These are phyloP conservation scores for Diaphora mendica DNA, from an alignment of 2,888 invertebrate genomes.

Conservation along the genomic window DNA sequence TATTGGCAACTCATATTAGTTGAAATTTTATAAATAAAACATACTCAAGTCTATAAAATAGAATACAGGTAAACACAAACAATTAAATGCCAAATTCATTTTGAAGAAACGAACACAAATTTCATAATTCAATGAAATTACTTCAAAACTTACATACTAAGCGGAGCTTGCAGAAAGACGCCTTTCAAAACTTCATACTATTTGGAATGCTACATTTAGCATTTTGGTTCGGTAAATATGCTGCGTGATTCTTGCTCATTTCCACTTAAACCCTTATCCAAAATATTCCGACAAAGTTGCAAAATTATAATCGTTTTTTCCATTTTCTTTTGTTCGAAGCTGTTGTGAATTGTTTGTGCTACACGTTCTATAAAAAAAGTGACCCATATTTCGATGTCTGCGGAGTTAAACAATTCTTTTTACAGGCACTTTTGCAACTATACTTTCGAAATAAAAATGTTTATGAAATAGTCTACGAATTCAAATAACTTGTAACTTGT, in stretches of 20 bases:
- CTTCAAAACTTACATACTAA: background rate
- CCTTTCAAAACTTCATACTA: conserved; percentile 1
- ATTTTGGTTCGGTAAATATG: background rate
- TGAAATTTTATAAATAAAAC: background rate
- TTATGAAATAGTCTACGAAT: background rate
- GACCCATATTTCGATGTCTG: background rate
- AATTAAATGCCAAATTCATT: background rate
- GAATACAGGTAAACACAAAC: background rate
- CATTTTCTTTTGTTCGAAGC: background rate
- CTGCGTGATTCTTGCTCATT: background rate
- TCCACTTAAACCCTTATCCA: conserved; percentile 7
- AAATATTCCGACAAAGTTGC: conserved; percentile 8
- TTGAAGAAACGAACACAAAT: background rate
- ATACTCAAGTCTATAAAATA: background rate
- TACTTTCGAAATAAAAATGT: background rate
- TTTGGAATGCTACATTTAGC: background rate
- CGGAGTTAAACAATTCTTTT: background rate
- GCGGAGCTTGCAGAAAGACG: background rate
- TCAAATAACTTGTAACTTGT: background rate
- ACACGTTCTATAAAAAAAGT: conserved; percentile 7
- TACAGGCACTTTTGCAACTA: background rate
- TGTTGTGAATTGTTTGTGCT: background rate
- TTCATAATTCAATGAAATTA: background rate
- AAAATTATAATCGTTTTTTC: conserved; percentile 3
- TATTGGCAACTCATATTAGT: background rate